These are phyloP conservation scores for Anser cygnoides DNA, from an alignment of 2,113 vertebrate species.

Conservation along the genomic window DNA sequence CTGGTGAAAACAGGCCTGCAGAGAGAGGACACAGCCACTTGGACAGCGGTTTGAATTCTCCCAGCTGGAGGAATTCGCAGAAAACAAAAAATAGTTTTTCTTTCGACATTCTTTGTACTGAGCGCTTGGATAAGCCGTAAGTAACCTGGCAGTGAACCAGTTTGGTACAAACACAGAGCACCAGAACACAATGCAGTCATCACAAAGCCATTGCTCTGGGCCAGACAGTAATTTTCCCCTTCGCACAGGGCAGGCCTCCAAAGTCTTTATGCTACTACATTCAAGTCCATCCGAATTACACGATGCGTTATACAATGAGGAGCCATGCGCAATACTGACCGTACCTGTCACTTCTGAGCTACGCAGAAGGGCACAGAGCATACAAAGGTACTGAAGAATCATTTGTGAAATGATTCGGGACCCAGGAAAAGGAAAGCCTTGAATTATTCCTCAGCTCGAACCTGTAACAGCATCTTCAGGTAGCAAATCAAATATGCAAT, in stretches of 20 bases:
- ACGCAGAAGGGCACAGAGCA: neutral
- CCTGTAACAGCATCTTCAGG: neutral
- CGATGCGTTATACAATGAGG: neutral
- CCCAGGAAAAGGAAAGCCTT: neutral
- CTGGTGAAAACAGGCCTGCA: neutral
- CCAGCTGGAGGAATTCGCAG: slow-evolving; percentile 32
- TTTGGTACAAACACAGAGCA: slow-evolving; percentile 49
- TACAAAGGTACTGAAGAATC: neutral
- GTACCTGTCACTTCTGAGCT: neutral
- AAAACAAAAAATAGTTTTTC: slow-evolving; percentile 44
- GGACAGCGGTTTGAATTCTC: neutral
- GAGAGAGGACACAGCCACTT: neutral
- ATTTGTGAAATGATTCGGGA: neutral
- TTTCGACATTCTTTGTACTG: slow-evolving; percentile 45
- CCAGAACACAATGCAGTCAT: slow-evolving; percentile 36
- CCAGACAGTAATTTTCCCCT: slow-evolving; percentile 59
- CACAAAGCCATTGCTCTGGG: slow-evolving; percentile 43
- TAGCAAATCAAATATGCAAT: neutral
- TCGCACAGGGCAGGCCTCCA: neutral
- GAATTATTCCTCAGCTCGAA: neutral
- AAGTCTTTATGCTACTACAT: slow-evolving; percentile 3
- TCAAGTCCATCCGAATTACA: neutral
- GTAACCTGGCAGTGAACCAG: slow-evolving; percentile 43
- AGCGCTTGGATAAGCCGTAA: slow-evolving; percentile 47
- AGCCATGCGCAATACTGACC: neutral